phyloP scores from a whole-genome alignment of 2,888 invertebrate genomes.

The Criorhina ranunculi region DNA sequence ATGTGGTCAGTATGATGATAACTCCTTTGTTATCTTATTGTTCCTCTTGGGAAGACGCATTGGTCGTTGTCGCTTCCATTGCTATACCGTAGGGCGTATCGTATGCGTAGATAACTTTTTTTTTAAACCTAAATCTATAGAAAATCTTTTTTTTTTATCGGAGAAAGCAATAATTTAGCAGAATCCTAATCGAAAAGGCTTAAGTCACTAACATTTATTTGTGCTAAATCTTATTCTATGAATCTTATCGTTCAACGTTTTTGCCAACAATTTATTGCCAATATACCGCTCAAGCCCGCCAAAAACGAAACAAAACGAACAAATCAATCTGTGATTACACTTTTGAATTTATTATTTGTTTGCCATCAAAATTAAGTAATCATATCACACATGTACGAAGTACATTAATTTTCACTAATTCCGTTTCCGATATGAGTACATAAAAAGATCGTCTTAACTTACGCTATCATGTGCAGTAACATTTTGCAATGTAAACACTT shows the following conservation, averaged over 20 bases:
- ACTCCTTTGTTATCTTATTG: no score
- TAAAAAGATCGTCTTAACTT: constrained; percentile 5
- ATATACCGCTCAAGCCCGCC: not conserved
- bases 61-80: no score
- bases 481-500: constrained; percentile 38
- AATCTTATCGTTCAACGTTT: not conserved
- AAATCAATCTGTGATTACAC: not conserved
- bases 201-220: not conserved
- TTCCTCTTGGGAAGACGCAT: no score
- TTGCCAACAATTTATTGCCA: not conserved
- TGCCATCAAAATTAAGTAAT: constrained; percentile 26
- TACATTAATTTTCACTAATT: constrained; percentile 36
- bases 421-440: constrained; percentile 62
- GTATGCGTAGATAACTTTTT: no score
- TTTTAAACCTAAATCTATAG: no score
- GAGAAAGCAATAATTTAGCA: no score
- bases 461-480: not conserved
- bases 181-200: no score
- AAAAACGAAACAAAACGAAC: no score
- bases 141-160: no score
- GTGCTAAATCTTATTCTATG: not conserved
- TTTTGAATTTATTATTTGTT: no score
- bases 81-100: no score
- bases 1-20: no score
- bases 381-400: not conserved